Percentiles rank a stretch among this genome's conserved stretches.
Evolutionary conservation across 2,888 invertebrate species (phyloP).

Genomic region (Chelonus formosanus): DNA sequence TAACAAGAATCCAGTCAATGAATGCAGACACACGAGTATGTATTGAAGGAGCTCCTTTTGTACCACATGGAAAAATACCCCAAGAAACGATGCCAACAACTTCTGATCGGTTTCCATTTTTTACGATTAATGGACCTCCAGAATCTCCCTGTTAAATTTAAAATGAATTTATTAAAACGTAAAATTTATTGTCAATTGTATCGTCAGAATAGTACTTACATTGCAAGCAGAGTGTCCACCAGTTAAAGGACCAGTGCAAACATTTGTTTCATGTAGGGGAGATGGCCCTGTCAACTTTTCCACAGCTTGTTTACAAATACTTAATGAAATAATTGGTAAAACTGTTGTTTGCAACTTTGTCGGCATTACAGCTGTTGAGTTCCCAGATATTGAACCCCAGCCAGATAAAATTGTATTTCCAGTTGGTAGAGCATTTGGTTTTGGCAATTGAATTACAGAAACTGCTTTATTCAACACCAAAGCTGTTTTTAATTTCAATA

Average conservation of each 20-base stretch:
- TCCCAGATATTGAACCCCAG: slow-evolving; percentile 65
- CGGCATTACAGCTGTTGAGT: slow-evolving; percentile 46
- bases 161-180: slow-evolving; percentile 11
- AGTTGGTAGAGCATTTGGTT: slow-evolving; percentile 42
- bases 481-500: slow-evolving; percentile 62
- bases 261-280: slow-evolving; percentile 48
- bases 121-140: slow-evolving; percentile 67
- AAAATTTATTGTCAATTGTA: background rate
- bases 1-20: slow-evolving; percentile 26
- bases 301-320: slow-evolving; percentile 46
- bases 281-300: slow-evolving; percentile 44
- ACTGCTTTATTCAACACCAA: slow-evolving; percentile 56
- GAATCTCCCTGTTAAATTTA: slow-evolving; percentile 67
- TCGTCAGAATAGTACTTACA: slow-evolving; percentile 36
- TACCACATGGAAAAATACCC: slow-evolving; percentile 65
- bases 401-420: slow-evolving; percentile 63
- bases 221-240: slow-evolving; percentile 48
- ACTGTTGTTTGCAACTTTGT: slow-evolving; percentile 52
- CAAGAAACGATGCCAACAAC: slow-evolving; percentile 71
- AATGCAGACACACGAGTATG: slow-evolving; percentile 64
- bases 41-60: slow-evolving; percentile 62
- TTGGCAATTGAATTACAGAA: slow-evolving; percentile 60
- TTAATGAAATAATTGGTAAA: slow-evolving; percentile 51
- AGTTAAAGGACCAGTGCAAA: slow-evolving; percentile 51
- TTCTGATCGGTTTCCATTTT: slow-evolving; percentile 70